Percentiles rank a stretch among this genome's conserved stretches.
phyloP scores from a whole-genome alignment of 2,888 invertebrate species.

The Cyrtodaria siliqua region DNA sequence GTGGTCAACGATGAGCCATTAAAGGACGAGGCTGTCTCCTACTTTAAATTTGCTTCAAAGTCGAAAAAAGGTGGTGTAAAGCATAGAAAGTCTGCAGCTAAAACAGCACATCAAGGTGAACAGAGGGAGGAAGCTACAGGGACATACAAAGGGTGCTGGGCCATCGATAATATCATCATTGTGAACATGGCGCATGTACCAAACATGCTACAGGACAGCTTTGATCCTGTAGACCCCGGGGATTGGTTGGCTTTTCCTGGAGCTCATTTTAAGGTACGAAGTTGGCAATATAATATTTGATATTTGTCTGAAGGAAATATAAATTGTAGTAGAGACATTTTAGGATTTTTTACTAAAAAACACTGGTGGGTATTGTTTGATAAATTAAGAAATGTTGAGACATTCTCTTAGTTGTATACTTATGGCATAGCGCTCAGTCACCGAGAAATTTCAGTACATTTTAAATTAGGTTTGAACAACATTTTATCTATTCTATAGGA shows the following conservation, averaged over 20 bases:
- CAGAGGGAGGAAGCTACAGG: slow-evolving; percentile 22
- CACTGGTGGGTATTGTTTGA: too few species aligned
- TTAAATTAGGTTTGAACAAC: too few species aligned
- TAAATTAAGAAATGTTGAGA: too few species aligned
- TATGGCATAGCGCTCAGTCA: too few species aligned
- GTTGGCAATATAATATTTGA: too few species aligned
- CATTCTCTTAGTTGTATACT: too few species aligned
- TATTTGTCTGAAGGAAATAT: too few species aligned
- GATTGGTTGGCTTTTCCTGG: slow-evolving; percentile 86
- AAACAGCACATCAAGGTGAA: background rate
- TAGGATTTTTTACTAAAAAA: too few species aligned
- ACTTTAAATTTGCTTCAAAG: background rate
- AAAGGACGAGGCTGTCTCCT: too few species aligned
- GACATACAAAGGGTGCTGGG: slow-evolving; percentile 84
- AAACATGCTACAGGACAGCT: slow-evolving; percentile 80
- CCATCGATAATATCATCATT: slow-evolving; percentile 85
- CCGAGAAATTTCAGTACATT: too few species aligned
- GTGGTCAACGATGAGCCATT: slow-evolving; percentile 24
- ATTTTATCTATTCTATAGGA: too few species aligned
- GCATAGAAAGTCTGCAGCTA: background rate
- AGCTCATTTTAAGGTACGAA: slow-evolving; percentile 84
- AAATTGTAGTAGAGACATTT: too few species aligned
- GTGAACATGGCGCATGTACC: slow-evolving; percentile 83
- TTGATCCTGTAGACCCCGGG: slow-evolving; percentile 85
- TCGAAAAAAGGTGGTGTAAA: slow-evolving; percentile 15